Evolutionary conservation across 2,888 invertebrate genomes (phyloP), one percentile per base, ranked within the genome.

Genomic region (Branchellion lobata): DNA sequence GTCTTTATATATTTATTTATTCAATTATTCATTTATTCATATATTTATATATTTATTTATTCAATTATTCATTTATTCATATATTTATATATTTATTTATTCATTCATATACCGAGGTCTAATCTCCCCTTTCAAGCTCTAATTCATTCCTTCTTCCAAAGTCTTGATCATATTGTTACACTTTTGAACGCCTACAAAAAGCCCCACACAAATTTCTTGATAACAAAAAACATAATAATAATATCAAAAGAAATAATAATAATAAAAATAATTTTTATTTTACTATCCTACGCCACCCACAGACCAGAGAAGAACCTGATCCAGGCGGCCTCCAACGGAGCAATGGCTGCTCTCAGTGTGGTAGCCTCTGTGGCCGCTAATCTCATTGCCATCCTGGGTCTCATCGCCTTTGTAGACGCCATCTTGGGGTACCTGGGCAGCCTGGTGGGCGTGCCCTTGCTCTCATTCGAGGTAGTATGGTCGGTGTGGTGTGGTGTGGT

Each of bases 301-400:
- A 94, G 94, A 71, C 89, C 92, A 84, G 94, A 94, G 85, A 90
- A 91, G 0, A 94, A 94, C 65, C 90, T 93, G 0, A 87, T 96
- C 47, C 95, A 96, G 84, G 96, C 96, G 0, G 96, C 95, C 0
- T 91, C 93, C 0, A 92, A 93, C 84, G 96, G 96, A 0, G 95
- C 94, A 0, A 90, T 91, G 24, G 91, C 92, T 84, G 95, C 93
- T 0, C 91, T 94, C 1, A 89, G 91, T 0, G 89, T 82, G 27
- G 91, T 96, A 14, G 88, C 93, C 8, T 93, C 93, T 81, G 94
- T 96, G 81, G 90, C 93, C 18, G 94, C 96, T 8, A 95, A 95
- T 84, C 90, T 96, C 18, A 91, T 96, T 0, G 94, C 95, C 0
- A 95, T 95, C 85, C 91, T 96, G 0, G 91, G 95, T 0, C 91